Evolutionary conservation across 2,888 invertebrate genomes (phyloP).

Genomic region (Eurytoma californica): DNA sequence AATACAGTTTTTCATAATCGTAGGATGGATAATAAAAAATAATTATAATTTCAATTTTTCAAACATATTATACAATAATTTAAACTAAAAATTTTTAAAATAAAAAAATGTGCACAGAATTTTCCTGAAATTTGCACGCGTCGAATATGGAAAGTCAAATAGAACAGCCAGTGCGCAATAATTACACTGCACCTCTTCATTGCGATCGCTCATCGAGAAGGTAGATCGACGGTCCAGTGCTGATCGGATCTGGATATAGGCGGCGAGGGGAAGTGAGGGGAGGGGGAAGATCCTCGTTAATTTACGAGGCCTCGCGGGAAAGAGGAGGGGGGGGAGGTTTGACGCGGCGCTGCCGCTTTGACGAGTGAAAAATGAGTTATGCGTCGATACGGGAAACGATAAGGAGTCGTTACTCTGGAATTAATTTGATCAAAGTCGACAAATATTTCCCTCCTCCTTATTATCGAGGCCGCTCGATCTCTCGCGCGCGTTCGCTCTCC

Average conservation of each 20-base stretch:
- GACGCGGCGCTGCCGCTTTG: conserved; percentile 41
- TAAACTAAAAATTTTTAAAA: no score
- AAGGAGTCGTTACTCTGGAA: conserved; percentile 55
- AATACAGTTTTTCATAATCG: no score
- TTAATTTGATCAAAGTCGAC: conserved; percentile 57
- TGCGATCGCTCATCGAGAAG: no score
- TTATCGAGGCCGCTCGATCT: conserved; percentile 50
- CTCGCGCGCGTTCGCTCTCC: background rate
- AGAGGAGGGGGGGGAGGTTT: conserved; percentile 39
- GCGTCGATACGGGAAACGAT: conserved; percentile 50
- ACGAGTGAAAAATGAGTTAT: conserved; percentile 54
- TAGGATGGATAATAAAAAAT: no score
- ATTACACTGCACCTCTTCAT: background rate
- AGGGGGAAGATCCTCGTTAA: conserved; percentile 25
- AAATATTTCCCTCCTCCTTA: conserved; percentile 57
- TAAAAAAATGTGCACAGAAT: no score
- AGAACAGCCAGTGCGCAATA: no score
- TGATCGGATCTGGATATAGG: no score
- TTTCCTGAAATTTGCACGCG: no score
- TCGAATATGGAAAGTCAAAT: no score
- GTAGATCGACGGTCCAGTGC: no score
- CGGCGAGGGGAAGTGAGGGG: background rate
- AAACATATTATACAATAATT: no score
- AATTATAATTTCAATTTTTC: no score
- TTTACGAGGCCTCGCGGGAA: conserved; percentile 17